phyloP scores from a whole-genome alignment of 2,888 invertebrate species.

The Pristionchus maxplancki region DNA sequence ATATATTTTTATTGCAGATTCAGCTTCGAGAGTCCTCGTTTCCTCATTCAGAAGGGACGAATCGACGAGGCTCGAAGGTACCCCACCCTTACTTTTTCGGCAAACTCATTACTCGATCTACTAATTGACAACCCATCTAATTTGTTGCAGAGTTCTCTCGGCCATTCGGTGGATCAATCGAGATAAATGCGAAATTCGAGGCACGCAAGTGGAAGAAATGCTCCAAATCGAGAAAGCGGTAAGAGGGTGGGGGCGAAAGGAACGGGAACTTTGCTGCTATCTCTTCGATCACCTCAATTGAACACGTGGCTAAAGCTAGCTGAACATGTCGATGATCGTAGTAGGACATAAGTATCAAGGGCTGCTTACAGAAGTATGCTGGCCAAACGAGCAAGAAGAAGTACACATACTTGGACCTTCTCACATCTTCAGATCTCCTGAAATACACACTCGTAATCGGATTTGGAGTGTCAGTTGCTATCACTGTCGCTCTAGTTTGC shows the following conservation, averaged over 20 bases:
- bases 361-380: neutral
- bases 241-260: neutral
- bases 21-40: conserved; percentile 62
- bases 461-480: conserved; percentile 2
- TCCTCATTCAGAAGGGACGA: conserved; percentile 65
- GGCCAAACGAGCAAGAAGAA: neutral
- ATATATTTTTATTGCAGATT: neutral
- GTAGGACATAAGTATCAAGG: too few relatives aligned
- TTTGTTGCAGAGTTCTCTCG: conserved; percentile 18
- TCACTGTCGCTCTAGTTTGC: neutral
- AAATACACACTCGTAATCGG: conserved; percentile 1
- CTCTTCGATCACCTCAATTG: too few relatives aligned
- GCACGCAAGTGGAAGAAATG: conserved; percentile 1
- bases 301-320: neutral
- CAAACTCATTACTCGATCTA: neutral
- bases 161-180: neutral
- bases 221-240: neutral
- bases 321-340: neutral
- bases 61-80: conserved; percentile 64
- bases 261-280: neutral
- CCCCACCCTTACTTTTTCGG: neutral
- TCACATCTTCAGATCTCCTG: neutral
- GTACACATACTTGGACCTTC: conserved; percentile 13
- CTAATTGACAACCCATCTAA: neutral
- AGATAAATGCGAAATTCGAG: neutral